These are phyloP conservation scores for Charadrius vociferus DNA, from an alignment of 2,113 vertebrate species.

Conservation along the genomic window DNA sequence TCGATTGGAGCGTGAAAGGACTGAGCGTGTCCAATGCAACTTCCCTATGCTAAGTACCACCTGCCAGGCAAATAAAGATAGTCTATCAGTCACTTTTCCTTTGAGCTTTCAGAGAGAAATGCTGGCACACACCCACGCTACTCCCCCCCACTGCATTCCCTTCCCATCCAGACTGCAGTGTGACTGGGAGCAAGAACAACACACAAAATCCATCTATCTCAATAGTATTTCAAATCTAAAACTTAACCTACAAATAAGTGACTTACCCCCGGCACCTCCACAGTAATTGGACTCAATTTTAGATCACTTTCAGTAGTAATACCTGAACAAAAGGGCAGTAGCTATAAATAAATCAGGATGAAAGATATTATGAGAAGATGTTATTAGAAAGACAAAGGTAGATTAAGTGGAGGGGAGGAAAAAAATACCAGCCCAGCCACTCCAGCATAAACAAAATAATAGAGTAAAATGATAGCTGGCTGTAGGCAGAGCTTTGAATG, in stretches of 20 bases:
- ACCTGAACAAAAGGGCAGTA: constrained; percentile 3
- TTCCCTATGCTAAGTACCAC: constrained; percentile 5
- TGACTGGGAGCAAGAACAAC: constrained; percentile 3
- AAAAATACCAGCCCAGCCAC: background rate
- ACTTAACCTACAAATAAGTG: background rate
- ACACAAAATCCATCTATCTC: constrained; percentile 43
- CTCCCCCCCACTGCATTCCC: background rate
- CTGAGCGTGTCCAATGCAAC: background rate
- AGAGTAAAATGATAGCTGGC: constrained; percentile 39
- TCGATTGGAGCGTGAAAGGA: background rate
- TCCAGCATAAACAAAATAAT: constrained; percentile 41
- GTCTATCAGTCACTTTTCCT: constrained; percentile 6
- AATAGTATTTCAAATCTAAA: constrained; percentile 16
- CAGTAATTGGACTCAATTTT: constrained; percentile 13
- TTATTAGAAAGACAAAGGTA: constrained; percentile 29
- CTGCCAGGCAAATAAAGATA: constrained; percentile 13
- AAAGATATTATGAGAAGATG: background rate
- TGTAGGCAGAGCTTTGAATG: constrained; percentile 47
- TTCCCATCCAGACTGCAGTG: constrained; percentile 17
- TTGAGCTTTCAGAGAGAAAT: background rate
- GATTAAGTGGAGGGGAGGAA: background rate
- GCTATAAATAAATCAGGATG: constrained; percentile 11
- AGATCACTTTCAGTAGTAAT: background rate
- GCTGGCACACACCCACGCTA: background rate
- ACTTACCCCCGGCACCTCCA: background rate